These are phyloP conservation scores for Bombus balteatus DNA, from an alignment of 1,140 invertebrate genomes.

Conservation along the genomic window DNA sequence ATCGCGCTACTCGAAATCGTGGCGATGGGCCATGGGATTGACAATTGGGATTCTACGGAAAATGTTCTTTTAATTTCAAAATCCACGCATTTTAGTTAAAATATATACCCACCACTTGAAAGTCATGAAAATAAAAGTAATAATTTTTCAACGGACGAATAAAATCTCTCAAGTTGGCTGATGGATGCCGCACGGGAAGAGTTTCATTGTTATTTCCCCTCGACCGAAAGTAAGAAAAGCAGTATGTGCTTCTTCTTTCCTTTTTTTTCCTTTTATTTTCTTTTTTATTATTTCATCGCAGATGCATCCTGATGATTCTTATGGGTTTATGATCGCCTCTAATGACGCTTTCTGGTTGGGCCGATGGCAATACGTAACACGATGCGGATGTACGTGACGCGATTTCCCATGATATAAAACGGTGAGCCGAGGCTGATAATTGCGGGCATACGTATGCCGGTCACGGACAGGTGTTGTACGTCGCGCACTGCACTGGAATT, in stretches of 20 bases:
- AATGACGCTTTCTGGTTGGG: constrained; percentile 56
- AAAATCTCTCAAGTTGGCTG: no score
- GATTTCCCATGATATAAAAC: constrained; percentile 52
- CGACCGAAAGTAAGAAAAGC: no score
- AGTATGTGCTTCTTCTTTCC: neutral
- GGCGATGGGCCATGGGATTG: no score
- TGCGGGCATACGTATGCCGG: constrained; percentile 42
- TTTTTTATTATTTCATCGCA: neutral
- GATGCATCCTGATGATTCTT: constrained; percentile 31
- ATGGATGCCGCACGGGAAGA: neutral
- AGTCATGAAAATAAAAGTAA: no score
- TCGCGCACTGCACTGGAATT: constrained; percentile 31
- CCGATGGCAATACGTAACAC: constrained; percentile 48
- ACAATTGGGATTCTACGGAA: no score
- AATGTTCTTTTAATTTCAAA: no score
- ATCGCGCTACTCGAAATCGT: no score
- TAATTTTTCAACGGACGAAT: no score
- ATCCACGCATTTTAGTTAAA: no score
- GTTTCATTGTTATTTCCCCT: neutral
- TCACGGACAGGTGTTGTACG: constrained; percentile 48
- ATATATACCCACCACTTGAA: no score
- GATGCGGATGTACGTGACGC: constrained; percentile 48
- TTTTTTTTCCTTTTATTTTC: no score
- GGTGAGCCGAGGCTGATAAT: constrained; percentile 45
- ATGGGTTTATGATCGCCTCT: constrained; percentile 51